Percentiles rank a stretch among this genome's conserved stretches.
Evolutionary conservation across 2,888 invertebrate genomes (phyloP).

Genomic region (Escarpia spicata): DNA sequence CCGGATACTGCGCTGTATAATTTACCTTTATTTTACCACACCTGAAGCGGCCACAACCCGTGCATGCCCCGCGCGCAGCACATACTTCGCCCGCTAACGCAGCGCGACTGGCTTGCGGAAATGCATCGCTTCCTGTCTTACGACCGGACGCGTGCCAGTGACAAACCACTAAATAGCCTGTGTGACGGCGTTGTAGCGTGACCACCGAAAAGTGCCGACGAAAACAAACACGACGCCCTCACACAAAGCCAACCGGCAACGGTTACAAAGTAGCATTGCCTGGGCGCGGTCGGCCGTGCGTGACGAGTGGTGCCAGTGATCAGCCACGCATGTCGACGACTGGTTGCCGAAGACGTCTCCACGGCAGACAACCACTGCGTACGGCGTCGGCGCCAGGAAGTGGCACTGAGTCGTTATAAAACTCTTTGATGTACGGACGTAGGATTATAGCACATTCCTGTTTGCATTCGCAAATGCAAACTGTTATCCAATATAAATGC

Average conservation of each 20-base stretch:
- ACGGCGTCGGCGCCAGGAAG: neutral
- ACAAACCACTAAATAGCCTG: neutral
- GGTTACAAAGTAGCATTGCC: constrained; percentile 3
- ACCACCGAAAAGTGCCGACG: neutral
- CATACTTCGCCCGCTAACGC: neutral
- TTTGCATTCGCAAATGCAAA: neutral
- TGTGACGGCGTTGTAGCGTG: neutral
- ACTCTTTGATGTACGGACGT: neutral
- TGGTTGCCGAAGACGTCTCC: neutral
- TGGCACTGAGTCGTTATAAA: neutral
- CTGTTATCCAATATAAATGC: neutral
- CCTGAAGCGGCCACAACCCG: neutral
- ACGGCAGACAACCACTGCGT: neutral
- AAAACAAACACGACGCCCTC: constrained; percentile 16
- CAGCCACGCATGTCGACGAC: neutral
- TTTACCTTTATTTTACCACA: neutral
- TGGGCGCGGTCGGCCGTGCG: neutral
- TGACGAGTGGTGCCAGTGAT: neutral
- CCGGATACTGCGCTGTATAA: neutral
- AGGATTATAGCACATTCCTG: neutral
- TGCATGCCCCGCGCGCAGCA: neutral
- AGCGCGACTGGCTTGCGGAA: neutral
- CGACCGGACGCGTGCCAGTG: neutral
- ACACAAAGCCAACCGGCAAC: neutral
- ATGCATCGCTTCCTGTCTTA: neutral